Conservation (phyloP, 2,888 invertebrate genomes). For the Cerceris ruficornis region DNA sequence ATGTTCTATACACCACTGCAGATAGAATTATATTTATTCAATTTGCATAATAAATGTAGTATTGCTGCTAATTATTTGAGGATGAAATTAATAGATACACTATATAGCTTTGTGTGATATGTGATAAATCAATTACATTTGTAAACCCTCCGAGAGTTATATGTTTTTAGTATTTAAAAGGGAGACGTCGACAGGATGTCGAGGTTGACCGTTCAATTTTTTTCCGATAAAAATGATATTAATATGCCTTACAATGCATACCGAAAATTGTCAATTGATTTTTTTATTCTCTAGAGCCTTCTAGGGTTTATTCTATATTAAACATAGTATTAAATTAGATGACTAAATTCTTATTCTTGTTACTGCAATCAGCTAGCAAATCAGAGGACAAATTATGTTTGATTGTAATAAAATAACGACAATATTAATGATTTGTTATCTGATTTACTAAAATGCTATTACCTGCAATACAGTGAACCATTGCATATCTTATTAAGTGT, state of each 20-base stretch:
- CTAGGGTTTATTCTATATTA: slow-evolving; percentile 35
- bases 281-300: slow-evolving; percentile 42
- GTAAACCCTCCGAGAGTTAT: slow-evolving; percentile 15
- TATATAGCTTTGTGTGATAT: neutral
- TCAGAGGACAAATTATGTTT: slow-evolving; percentile 35
- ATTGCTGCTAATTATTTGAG: slow-evolving; percentile 9
- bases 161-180: neutral
- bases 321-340: slow-evolving; percentile 39
- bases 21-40: slow-evolving; percentile 47
- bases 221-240: neutral
- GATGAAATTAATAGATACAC: slow-evolving; percentile 14
- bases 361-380: slow-evolving; percentile 38
- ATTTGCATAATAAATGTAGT: slow-evolving; percentile 38
- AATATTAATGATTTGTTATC: slow-evolving; percentile 43
- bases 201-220: slow-evolving; percentile 6
- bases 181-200: neutral
- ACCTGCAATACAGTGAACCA: neutral
- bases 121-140: slow-evolving; percentile 19
- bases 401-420: slow-evolving; percentile 39
- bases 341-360: slow-evolving; percentile 54
- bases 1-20: slow-evolving; percentile 51
- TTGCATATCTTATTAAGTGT: no score
- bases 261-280: slow-evolving; percentile 3
- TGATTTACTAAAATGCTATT: neutral
- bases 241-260: slow-evolving; percentile 16